Conservation (phyloP, 2,888 invertebrate species). For the Dryomyza anilis region DNA sequence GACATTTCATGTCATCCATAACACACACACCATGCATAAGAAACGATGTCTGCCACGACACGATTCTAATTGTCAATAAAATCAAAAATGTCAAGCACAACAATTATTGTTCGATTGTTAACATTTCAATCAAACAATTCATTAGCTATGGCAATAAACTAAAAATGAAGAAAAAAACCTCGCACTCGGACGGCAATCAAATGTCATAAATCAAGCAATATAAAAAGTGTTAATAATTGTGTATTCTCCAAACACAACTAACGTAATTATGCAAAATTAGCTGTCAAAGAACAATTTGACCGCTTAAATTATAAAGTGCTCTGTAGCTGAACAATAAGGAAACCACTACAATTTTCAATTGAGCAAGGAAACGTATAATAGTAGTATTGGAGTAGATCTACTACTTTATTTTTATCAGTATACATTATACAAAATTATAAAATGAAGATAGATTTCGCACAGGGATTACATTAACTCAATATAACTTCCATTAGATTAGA, state of each 20-base stretch:
- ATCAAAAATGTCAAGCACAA: conserved; percentile 29
- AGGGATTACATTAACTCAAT: too few species aligned
- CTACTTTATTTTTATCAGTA: too few species aligned
- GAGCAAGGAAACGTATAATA: too few species aligned
- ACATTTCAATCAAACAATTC: conserved; percentile 17
- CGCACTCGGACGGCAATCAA: conserved; percentile 12
- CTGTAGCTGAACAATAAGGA: conserved; percentile 3
- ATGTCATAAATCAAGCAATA: conserved; percentile 20
- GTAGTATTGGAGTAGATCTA: too few species aligned
- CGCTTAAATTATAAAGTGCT: conserved; percentile 15
- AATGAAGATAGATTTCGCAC: too few species aligned
- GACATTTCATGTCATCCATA: background rate
- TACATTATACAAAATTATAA: too few species aligned
- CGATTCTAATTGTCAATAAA: conserved; percentile 55
- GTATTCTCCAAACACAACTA: conserved; percentile 29
- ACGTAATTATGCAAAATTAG: conserved; percentile 39
- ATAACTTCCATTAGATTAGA: too few species aligned
- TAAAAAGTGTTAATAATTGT: conserved; percentile 19
- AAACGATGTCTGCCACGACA: conserved; percentile 44
- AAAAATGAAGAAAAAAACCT: background rate
- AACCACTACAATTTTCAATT: background rate
- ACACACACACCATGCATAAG: background rate
- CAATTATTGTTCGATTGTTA: conserved; percentile 15
- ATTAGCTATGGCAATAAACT: background rate
- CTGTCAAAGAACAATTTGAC: conserved; percentile 34